Percentiles rank a stretch among this genome's conserved stretches.
These are phyloP conservation scores for Lepus americanus DNA, from an alignment of 2,113 vertebrate species.

Conservation along the genomic window DNA sequence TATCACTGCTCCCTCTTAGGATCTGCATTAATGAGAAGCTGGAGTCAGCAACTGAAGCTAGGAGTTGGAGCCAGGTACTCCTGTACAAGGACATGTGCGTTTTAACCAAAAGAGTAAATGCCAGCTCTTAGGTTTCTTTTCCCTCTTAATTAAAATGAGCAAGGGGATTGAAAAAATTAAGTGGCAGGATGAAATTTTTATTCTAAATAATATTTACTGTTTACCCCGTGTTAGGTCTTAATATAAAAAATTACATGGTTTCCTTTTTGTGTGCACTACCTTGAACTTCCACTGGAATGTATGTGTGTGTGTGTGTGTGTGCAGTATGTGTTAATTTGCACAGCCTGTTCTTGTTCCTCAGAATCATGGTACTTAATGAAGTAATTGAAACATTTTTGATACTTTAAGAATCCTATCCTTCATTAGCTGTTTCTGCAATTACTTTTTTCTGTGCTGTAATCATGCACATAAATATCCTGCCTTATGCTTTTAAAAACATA, in stretches of 20 bases:
- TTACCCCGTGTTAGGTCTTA: neutral
- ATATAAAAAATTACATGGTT: neutral
- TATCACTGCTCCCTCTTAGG: too few relatives aligned
- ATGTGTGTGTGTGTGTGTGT: neutral
- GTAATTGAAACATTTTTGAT: neutral
- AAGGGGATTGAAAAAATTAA: neutral
- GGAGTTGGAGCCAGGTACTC: too few relatives aligned
- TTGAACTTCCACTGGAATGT: neutral
- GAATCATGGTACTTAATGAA: neutral
- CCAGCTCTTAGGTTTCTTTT: too few relatives aligned
- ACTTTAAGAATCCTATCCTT: neutral
- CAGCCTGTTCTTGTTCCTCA: neutral
- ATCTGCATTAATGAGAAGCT: too few relatives aligned
- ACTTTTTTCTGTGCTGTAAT: neutral
- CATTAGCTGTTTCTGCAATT: neutral
- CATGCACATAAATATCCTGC: neutral
- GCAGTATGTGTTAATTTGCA: neutral
- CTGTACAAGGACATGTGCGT: too few relatives aligned
- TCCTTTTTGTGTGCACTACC: constrained; percentile 1
- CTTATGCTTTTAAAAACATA: neutral
- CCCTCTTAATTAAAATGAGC: neutral
- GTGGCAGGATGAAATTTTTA: neutral
- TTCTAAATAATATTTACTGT: neutral
- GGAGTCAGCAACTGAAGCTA: too few relatives aligned
- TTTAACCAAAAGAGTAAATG: too few relatives aligned